Conservation (phyloP, 2,797 vertebrate genomes). For the Dicrostonyx torquatus region DNA sequence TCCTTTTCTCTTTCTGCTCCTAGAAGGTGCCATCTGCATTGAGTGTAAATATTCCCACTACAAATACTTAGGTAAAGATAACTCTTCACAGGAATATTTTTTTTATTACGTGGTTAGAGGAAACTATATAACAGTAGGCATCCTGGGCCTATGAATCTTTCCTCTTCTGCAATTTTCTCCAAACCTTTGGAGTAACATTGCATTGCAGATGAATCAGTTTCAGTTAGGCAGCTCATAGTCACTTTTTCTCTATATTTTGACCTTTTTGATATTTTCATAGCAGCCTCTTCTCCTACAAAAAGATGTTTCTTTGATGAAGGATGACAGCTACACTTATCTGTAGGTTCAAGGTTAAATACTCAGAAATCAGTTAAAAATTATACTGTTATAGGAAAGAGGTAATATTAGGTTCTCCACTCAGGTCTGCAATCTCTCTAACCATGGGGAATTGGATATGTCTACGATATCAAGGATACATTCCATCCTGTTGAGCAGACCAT, state of each 20-base stretch:
- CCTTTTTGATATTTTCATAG: background rate
- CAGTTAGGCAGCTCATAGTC: background rate
- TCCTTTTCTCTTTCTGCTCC: background rate
- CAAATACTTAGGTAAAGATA: background rate
- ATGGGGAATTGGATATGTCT: background rate
- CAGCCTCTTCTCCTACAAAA: background rate
- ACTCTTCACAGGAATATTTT: background rate
- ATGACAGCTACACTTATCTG: background rate
- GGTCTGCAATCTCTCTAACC: background rate
- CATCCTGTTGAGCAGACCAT: background rate
- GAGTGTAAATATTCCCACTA: too few relatives aligned
- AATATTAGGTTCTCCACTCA: background rate
- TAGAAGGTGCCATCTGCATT: background rate
- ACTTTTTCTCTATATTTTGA: background rate
- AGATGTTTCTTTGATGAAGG: background rate
- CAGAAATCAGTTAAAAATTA: background rate
- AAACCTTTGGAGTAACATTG: background rate
- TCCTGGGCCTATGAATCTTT: background rate
- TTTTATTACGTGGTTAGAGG: background rate
- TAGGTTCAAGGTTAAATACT: background rate
- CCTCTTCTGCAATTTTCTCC: background rate
- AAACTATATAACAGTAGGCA: background rate
- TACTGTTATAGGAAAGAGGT: background rate
- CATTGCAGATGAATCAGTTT: background rate
- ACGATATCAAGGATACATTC: background rate